A percentile compares a stretch with the other conserved stretches of the same genome.
Evolutionary conservation across 2,797 vertebrate species (phyloP).

Genomic region (Lutjanus campechanus): DNA sequence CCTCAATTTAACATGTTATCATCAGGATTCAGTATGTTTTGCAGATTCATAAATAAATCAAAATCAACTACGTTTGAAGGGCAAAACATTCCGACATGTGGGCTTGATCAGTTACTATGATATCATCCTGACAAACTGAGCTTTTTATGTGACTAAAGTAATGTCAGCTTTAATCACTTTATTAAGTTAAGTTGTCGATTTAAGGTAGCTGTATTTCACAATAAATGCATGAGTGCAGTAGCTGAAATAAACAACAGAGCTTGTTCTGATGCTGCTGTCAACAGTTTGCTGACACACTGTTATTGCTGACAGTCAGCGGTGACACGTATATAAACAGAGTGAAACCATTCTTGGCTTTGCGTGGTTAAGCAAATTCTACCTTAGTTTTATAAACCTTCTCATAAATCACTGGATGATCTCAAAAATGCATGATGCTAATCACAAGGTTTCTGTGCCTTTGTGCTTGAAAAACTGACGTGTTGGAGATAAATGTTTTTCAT

Average conservation of each 20-base stretch:
- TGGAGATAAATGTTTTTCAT: slow-evolving; percentile 8
- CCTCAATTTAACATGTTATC: neutral
- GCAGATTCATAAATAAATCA: slow-evolving; percentile 1
- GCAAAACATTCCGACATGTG: neutral
- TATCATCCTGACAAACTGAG: neutral
- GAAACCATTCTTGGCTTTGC: rapidly evolving
- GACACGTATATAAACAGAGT: slow-evolving; percentile 21
- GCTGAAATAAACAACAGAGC: slow-evolving; percentile 12
- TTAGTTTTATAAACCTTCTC: slow-evolving; percentile 14
- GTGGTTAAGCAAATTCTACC: slow-evolving; percentile 24
- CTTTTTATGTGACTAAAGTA: neutral
- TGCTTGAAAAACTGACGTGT: slow-evolving; percentile 13
- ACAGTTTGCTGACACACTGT: slow-evolving; percentile 15
- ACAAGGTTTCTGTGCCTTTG: slow-evolving; percentile 21
- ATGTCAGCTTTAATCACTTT: neutral
- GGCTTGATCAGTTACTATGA: neutral
- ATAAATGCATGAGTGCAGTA: neutral
- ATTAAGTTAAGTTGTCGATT: neutral
- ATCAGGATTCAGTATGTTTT: neutral
- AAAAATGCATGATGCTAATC: slow-evolving; percentile 33
- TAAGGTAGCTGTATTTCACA: neutral
- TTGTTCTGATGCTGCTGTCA: slow-evolving; percentile 8
- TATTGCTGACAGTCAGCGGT: slow-evolving; percentile 12
- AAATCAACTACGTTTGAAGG: slow-evolving; percentile 3
- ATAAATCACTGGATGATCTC: slow-evolving; percentile 10